These are phyloP conservation scores for Umimayanthus kanabou DNA, from an alignment of 92 coral and sea anemone species.

Conservation along the genomic window DNA sequence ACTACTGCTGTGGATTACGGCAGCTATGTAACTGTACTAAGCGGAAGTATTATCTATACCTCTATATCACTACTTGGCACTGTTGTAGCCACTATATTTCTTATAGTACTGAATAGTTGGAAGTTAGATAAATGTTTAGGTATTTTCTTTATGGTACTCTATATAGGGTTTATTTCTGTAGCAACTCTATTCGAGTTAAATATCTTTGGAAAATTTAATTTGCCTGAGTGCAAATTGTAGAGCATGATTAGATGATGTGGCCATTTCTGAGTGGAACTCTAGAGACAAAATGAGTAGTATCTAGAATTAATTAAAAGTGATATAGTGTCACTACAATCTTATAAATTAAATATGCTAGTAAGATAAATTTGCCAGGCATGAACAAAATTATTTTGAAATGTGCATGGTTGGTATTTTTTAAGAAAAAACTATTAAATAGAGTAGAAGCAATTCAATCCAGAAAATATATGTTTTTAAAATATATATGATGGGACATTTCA, in stretches of 20 bases:
- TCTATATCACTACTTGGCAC: constrained; percentile 74
- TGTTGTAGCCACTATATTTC: constrained; percentile 56
- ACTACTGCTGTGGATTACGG: constrained; percentile 61
- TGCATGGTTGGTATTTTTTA: too few species aligned
- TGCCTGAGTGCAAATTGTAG: constrained; percentile 49
- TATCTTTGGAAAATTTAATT: constrained; percentile 66
- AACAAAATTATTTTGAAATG: too few species aligned
- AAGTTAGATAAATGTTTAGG: constrained; percentile 65
- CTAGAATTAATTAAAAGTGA: too few species aligned
- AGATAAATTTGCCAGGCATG: neutral
- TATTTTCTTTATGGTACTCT: constrained; percentile 53
- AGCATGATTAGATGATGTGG: neutral
- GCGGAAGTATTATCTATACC: constrained; percentile 75
- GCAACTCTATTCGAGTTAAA: constrained; percentile 83
- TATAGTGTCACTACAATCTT: neutral
- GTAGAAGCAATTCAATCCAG: too few species aligned
- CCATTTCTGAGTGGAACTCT: neutral
- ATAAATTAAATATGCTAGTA: too few species aligned
- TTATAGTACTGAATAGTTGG: constrained; percentile 66
- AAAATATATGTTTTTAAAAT: too few species aligned
- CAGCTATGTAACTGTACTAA: constrained; percentile 53
- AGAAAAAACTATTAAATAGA: too few species aligned
- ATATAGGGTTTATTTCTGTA: constrained; percentile 70
- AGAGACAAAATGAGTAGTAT: neutral
- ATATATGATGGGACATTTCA: neutral